A percentile compares a stretch with the other conserved stretches of the same genome.
Evolutionary conservation across 2,113 vertebrate genomes (phyloP).

Genomic region (Cygnus atratus): DNA sequence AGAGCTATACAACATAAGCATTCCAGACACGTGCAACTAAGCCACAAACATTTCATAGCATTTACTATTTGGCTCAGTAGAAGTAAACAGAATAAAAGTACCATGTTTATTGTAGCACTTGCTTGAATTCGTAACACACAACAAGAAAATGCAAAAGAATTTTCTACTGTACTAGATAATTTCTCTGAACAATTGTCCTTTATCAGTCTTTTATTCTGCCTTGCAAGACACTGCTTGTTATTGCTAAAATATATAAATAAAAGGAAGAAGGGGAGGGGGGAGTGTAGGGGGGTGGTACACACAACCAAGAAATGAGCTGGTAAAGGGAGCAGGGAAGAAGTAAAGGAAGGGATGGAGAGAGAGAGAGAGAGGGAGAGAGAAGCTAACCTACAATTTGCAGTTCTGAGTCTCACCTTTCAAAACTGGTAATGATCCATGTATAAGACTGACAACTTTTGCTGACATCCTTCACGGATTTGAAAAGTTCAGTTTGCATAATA

Average conservation of each 20-base stretch:
- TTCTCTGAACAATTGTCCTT: not conserved
- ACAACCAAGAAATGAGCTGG: not conserved
- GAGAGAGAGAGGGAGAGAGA: not conserved
- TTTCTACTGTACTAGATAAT: not conserved
- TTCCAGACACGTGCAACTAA: not conserved
- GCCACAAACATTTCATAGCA: not conserved
- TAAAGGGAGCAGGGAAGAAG: not conserved
- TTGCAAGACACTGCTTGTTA: not conserved
- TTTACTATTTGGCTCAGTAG: not conserved
- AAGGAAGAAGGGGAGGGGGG: too few species aligned
- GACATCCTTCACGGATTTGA: conserved; percentile 32
- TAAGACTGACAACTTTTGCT: conserved; percentile 27
- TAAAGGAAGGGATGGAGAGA: not conserved
- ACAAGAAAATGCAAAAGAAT: not conserved
- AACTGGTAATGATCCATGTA: not conserved
- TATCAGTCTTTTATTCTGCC: not conserved
- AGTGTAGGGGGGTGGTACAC: too few species aligned
- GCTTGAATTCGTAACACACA: not conserved
- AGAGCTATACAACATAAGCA: not conserved
- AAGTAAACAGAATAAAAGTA: not conserved
- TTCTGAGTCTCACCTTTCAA: conserved; percentile 19
- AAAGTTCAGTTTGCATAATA: conserved; percentile 49
- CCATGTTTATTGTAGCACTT: not conserved
- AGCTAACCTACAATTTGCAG: not conserved
- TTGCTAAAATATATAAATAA: not conserved